Conservation (phyloP, 1,140 invertebrate genomes). For the Caenorhabditis briggsae region DNA sequence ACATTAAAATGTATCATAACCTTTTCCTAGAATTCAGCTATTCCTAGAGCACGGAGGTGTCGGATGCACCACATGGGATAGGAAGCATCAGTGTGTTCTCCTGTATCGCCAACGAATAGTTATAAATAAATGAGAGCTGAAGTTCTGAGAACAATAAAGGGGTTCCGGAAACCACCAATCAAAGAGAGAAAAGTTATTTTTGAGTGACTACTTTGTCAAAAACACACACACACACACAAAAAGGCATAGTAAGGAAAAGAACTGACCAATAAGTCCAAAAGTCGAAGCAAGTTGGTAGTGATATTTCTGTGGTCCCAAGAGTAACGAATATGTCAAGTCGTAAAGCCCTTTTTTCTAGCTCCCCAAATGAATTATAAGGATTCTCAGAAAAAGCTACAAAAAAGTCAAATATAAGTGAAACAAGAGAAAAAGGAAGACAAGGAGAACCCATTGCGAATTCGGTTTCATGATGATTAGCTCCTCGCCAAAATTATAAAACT, state of each 20-base stretch:
- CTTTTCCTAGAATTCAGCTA: neutral
- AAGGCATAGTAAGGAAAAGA: neutral
- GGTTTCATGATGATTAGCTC: constrained; percentile 38
- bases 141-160: neutral
- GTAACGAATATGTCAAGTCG: constrained; percentile 19
- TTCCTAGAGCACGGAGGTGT: neutral
- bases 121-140: neutral
- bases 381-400: constrained; percentile 4
- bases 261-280: neutral
- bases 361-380: constrained; percentile 44
- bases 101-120: neutral
- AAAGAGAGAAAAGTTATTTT: neutral
- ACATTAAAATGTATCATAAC: too few relatives aligned
- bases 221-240: neutral
- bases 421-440: too few relatives aligned
- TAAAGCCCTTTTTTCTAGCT: neutral
- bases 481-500: constrained; percentile 16
- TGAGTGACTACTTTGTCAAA: neutral
- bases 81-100: neutral
- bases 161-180: constrained; percentile 23
- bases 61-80: neutral
- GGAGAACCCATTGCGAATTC: constrained; percentile 25
- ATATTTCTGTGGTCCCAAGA: constrained; percentile 12
- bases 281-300: neutral
- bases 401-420: neutral